A percentile compares a stretch with the other conserved stretches of the same genome.
Evolutionary conservation across 1,140 invertebrate genomes (phyloP).

Genomic region (Lysiphlebus fabarum): DNA sequence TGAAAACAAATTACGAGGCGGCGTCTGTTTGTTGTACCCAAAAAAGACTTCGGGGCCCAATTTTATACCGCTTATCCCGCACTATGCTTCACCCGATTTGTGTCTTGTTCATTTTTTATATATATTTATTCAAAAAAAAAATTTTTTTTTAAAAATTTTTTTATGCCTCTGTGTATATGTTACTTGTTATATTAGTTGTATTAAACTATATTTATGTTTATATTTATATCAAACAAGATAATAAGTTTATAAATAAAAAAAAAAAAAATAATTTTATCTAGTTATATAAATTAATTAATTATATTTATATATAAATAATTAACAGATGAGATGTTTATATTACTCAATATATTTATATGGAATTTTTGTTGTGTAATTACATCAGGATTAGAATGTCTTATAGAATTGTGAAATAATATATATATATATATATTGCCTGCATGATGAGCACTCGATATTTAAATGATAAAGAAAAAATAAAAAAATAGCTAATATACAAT

Average conservation of each 20-base stretch:
- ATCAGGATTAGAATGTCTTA: conserved; percentile 12
- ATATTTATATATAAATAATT: too few relatives aligned
- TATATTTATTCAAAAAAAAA: neutral
- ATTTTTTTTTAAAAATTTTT: too few relatives aligned
- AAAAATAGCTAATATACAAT: too few relatives aligned
- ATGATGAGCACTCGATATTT: neutral
- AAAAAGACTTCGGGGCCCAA: conserved; percentile 25
- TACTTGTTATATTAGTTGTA: too few relatives aligned
- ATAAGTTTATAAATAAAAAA: too few relatives aligned
- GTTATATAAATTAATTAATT: too few relatives aligned
- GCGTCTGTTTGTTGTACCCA: conserved; percentile 49
- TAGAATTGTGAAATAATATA: conserved; percentile 10
- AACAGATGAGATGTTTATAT: neutral
- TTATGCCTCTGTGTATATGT: too few relatives aligned
- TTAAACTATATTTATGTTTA: too few relatives aligned
- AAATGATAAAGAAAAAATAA: neutral
- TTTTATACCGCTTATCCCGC: conserved; percentile 17
- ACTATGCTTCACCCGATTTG: conserved; percentile 10
- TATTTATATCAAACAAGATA: too few relatives aligned
- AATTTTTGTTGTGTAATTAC: conserved; percentile 11
- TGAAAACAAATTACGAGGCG: conserved; percentile 54
- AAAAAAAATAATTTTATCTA: too few relatives aligned
- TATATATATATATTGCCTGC: too few relatives aligned
- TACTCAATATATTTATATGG: conserved; percentile 7
- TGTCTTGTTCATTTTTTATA: conserved; percentile 14